Conservation (phyloP, 2,113 vertebrate genomes). For the Brachyhypopomus gauderio region DNA sequence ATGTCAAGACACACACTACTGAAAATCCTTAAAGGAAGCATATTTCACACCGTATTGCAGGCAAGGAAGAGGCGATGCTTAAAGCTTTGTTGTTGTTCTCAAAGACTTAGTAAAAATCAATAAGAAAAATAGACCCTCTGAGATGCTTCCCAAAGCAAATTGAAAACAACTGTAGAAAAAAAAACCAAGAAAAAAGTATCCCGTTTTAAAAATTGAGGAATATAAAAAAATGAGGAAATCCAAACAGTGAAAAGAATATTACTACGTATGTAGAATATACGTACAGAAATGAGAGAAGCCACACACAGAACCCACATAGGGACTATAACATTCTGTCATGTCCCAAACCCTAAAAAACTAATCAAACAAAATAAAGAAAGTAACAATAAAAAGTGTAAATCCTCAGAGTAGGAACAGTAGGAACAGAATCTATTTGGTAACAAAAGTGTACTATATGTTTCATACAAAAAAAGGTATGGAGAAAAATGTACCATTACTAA, state of each 20-base stretch:
- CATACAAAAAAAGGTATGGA: slow-evolving; percentile 94
- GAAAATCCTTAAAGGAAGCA: slow-evolving; percentile 53
- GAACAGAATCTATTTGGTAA: slow-evolving; percentile 98
- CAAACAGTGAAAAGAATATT: slow-evolving; percentile 78
- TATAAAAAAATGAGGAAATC: slow-evolving; percentile 76
- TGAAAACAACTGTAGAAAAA: slow-evolving; percentile 78
- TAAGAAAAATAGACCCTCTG: slow-evolving; percentile 91
- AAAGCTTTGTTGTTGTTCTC: slow-evolving; percentile 96
- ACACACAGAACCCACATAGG: slow-evolving; percentile 80
- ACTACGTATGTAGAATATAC: slow-evolving; percentile 59
- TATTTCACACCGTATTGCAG: slow-evolving; percentile 89
- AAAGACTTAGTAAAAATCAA: slow-evolving; percentile 90
- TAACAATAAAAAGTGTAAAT: slow-evolving; percentile 73
- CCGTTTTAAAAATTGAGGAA: slow-evolving; percentile 70
- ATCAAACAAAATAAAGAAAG: slow-evolving; percentile 23
- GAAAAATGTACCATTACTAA: slow-evolving; percentile 99
- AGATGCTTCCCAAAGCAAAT: slow-evolving; percentile 81
- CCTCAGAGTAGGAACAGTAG: slow-evolving; percentile 87
- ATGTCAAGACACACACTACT: slow-evolving; percentile 58
- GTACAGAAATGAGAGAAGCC: slow-evolving; percentile 75
- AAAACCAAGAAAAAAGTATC: slow-evolving; percentile 69
- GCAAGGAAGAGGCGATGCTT: slow-evolving; percentile 99
- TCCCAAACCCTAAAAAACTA: slow-evolving; percentile 78
- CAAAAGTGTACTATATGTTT: slow-evolving; percentile 96
- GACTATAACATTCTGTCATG: slow-evolving; percentile 79